Evolutionary conservation across 2,113 vertebrate species (phyloP).

Genomic region (Perognathus longimembris): DNA sequence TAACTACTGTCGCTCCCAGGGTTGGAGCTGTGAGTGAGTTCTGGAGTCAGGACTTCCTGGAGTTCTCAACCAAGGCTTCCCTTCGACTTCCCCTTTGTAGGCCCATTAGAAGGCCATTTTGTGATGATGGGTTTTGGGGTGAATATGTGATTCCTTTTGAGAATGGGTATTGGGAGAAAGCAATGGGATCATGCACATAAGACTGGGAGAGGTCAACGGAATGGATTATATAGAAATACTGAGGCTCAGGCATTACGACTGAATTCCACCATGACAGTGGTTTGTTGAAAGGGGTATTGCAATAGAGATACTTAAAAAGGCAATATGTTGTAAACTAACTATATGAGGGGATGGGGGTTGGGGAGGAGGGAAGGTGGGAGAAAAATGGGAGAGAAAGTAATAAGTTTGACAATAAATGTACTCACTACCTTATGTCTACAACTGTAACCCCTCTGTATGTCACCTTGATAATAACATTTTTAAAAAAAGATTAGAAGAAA

Average conservation of each 20-base stretch:
- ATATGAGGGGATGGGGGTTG: no score
- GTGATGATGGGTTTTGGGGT: slow-evolving; percentile 30
- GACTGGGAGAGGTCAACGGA: not conserved
- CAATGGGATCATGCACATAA: not conserved
- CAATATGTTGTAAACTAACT: no score
- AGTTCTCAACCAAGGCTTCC: not conserved
- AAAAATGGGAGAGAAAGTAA: no score
- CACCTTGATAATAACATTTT: no score
- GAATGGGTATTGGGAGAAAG: not conserved
- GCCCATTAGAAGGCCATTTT: not conserved
- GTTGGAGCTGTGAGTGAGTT: not conserved
- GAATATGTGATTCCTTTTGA: not conserved
- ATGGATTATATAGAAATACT: not conserved
- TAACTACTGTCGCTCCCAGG: not conserved
- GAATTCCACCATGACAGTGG: not conserved
- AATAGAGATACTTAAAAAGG: no score
- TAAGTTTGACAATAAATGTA: no score
- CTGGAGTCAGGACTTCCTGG: not conserved
- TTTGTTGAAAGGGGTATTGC: no score
- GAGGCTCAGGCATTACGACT: not conserved
- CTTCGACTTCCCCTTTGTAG: not conserved
- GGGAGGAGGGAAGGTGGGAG: no score
- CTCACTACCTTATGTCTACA: no score
- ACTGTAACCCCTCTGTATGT: no score
- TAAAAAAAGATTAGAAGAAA: not conserved